These are phyloP conservation scores for Acanthornis magna DNA, from an alignment of 2,797 vertebrate species.

Conservation along the genomic window DNA sequence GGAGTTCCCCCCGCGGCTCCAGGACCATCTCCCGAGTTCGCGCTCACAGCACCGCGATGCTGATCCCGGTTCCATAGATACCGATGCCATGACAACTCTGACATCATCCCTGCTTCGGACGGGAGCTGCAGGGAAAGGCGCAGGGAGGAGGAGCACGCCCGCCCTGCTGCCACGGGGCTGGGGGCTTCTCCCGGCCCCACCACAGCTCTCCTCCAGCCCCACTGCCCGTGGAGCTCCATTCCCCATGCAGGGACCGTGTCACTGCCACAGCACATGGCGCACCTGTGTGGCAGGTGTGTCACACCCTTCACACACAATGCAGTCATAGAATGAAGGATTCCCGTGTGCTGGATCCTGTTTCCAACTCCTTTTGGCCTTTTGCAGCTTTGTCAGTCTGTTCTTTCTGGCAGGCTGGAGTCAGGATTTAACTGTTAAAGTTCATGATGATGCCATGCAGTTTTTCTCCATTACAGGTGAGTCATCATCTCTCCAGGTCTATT, in stretches of 20 bases:
- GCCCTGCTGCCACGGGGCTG: neutral
- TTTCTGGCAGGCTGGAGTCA: neutral
- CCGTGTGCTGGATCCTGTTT: fast-evolving
- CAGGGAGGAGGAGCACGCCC: neutral
- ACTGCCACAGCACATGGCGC: fast-evolving
- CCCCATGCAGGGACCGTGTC: fast-evolving
- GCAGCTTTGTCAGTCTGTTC: neutral
- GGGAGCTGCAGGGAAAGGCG: slow-evolving; percentile 6
- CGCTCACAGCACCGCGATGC: neutral
- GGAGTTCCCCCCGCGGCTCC: neutral
- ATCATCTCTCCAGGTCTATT: slow-evolving; percentile 44
- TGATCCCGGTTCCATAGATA: slow-evolving; percentile 57
- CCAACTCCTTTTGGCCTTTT: neutral
- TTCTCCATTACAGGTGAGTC: slow-evolving; percentile 59
- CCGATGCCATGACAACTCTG: slow-evolving; percentile 72
- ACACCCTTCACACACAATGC: neutral
- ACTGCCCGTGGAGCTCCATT: fast-evolving
- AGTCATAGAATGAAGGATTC: fast-evolving
- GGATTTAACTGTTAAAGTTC: neutral
- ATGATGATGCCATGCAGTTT: neutral
- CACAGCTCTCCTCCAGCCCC: neutral
- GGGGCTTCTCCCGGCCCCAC: neutral
- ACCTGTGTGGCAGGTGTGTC: fast-evolving
- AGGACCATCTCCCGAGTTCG: neutral
- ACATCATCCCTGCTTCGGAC: slow-evolving; percentile 46